These are phyloP conservation scores for Lasioglossum morio DNA, from an alignment of 2,888 invertebrate species.

Conservation along the genomic window DNA sequence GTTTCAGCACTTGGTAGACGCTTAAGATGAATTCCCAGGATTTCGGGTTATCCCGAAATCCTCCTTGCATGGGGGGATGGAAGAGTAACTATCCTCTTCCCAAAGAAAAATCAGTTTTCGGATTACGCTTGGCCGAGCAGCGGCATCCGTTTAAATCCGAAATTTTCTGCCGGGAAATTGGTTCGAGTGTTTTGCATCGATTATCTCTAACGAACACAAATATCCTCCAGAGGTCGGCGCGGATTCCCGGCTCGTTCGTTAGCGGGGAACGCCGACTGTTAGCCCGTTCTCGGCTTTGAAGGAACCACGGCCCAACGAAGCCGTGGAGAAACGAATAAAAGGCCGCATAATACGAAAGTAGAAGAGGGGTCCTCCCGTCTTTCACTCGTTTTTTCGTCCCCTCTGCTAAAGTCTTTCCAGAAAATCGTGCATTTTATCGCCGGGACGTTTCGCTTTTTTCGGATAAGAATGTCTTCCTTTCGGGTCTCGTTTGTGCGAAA, in stretches of 20 bases:
- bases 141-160: neutral
- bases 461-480: slow-evolving; percentile 48
- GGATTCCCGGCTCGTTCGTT: slow-evolving; percentile 51
- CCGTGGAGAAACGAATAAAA: slow-evolving; percentile 42
- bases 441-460: slow-evolving; percentile 26
- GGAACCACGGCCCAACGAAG: slow-evolving; percentile 34
- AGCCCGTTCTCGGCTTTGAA: slow-evolving; percentile 44
- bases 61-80: neutral
- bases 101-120: slow-evolving; percentile 17
- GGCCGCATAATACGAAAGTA: slow-evolving; percentile 39
- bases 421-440: slow-evolving; percentile 44
- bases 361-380: slow-evolving; percentile 10
- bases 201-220: slow-evolving; percentile 40
- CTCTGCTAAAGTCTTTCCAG: slow-evolving; percentile 43
- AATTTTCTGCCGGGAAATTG: slow-evolving; percentile 12
- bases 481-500: slow-evolving; percentile 18
- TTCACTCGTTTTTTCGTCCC: slow-evolving; percentile 6
- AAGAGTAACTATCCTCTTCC: neutral
- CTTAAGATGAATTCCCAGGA: neutral
- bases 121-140: neutral
- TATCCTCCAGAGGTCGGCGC: slow-evolving; percentile 21
- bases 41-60: neutral
- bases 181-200: slow-evolving; percentile 30
- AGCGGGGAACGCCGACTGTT: slow-evolving; percentile 45
- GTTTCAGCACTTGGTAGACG: slow-evolving; percentile 13